Conservation (phyloP, 1,140 invertebrate genomes). For the Brachionus paranguensis region DNA sequence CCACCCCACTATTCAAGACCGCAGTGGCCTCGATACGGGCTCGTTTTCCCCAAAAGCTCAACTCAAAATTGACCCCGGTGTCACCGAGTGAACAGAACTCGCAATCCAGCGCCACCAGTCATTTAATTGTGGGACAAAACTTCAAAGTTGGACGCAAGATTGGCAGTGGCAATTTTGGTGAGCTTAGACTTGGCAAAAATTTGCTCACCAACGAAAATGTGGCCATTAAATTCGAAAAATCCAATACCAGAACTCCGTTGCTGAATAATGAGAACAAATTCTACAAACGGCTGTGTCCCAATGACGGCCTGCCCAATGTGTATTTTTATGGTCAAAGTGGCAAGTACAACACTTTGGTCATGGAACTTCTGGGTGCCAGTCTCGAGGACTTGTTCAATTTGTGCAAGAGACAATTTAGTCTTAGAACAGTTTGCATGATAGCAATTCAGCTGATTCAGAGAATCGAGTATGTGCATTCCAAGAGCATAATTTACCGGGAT, state of each 20-base stretch:
- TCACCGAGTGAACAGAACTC: not conserved
- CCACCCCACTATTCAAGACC: constrained; percentile 2
- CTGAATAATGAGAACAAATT: constrained; percentile 15
- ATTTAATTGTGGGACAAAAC: not conserved
- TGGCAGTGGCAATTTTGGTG: constrained; percentile 33
- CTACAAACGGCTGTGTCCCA: not conserved
- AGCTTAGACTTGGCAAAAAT: constrained; percentile 29
- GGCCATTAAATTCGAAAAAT: constrained; percentile 34
- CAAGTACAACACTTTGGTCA: constrained; percentile 49
- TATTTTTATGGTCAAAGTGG: constrained; percentile 49
- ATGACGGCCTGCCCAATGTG: constrained; percentile 52
- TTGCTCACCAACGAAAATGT: constrained; percentile 17
- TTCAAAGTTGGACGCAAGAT: constrained; percentile 29
- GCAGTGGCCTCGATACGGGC: not conserved
- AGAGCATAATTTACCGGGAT: constrained; percentile 41
- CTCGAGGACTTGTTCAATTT: constrained; percentile 44
- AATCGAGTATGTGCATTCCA: constrained; percentile 42
- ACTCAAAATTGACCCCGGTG: not conserved
- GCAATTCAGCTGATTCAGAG: constrained; percentile 39
- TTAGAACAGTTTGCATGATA: constrained; percentile 41
- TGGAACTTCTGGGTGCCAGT: constrained; percentile 45
- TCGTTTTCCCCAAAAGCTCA: not conserved
- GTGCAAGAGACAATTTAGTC: constrained; percentile 43
- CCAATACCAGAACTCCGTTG: not conserved
- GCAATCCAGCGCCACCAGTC: not conserved